Conservation (phyloP, 1,140 invertebrate species). For the Dinothrombium tinctorium region DNA sequence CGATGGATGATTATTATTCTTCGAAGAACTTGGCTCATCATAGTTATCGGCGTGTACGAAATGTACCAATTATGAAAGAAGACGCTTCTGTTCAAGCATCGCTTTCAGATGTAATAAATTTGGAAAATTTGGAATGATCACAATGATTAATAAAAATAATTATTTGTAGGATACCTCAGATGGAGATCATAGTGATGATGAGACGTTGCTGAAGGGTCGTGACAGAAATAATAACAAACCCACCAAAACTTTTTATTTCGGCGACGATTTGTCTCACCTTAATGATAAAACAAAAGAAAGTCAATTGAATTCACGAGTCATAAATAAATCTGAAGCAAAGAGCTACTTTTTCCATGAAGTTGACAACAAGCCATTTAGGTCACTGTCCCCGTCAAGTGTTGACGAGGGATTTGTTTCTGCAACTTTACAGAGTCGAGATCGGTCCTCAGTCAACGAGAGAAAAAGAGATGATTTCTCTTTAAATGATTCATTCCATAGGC, state of each 20-base stretch:
- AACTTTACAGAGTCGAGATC: background rate
- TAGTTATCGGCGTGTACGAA: no score
- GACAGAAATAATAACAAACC: background rate
- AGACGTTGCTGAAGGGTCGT: background rate
- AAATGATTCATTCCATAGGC: background rate
- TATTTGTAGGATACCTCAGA: background rate
- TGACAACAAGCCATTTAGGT: background rate
- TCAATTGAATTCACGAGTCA: background rate
- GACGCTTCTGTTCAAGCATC: constrained; percentile 13
- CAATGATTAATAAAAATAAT: background rate
- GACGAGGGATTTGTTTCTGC: background rate
- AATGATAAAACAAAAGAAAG: background rate
- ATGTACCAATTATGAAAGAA: no score
- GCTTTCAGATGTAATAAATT: constrained; percentile 3
- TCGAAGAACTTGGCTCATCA: no score
- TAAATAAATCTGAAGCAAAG: background rate
- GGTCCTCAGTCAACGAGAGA: background rate
- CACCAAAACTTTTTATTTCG: background rate
- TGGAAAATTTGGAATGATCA: background rate
- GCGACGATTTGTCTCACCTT: background rate
- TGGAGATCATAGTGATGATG: background rate
- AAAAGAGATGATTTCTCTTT: background rate
- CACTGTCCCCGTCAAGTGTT: background rate
- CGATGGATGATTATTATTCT: no score
- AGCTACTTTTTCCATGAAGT: background rate